Evolutionary conservation across 2,113 vertebrate genomes (phyloP).

Genomic region (Ictalurus punctatus): DNA sequence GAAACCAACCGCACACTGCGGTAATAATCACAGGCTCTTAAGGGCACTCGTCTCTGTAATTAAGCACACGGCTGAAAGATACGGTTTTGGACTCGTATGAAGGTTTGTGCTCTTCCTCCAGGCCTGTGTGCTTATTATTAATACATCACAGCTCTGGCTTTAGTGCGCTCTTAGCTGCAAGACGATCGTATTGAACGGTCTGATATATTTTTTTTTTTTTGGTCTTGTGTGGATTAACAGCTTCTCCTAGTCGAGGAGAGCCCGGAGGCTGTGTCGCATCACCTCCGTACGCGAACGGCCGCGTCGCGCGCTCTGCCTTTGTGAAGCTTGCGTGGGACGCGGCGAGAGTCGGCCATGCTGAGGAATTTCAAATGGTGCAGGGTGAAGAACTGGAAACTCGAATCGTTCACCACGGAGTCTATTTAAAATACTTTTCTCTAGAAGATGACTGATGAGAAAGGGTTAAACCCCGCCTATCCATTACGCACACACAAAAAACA

Average conservation of each 20-base stretch:
- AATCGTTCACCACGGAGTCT: neutral
- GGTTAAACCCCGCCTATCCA: neutral
- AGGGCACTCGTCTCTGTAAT: neutral
- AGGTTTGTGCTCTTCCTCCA: neutral
- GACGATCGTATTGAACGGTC: neutral
- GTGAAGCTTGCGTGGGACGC: neutral
- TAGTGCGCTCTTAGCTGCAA: neutral
- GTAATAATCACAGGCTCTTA: slow-evolving; percentile 5
- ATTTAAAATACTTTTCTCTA: neutral
- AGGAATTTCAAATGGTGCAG: neutral
- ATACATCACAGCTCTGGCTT: neutral
- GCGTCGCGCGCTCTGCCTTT: neutral
- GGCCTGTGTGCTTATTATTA: neutral
- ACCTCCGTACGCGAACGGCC: neutral
- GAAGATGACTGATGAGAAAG: neutral
- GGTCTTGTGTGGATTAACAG: neutral
- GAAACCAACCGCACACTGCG: neutral
- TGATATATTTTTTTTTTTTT: neutral
- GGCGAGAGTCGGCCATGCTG: neutral
- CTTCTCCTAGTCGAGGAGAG: neutral
- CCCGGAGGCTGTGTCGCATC: neutral
- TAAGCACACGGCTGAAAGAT: neutral
- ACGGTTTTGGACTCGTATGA: neutral
- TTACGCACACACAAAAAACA: neutral
- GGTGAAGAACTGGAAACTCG: neutral